Conservation (phyloP, 2,888 invertebrate genomes). For the Byasa hedistus region DNA sequence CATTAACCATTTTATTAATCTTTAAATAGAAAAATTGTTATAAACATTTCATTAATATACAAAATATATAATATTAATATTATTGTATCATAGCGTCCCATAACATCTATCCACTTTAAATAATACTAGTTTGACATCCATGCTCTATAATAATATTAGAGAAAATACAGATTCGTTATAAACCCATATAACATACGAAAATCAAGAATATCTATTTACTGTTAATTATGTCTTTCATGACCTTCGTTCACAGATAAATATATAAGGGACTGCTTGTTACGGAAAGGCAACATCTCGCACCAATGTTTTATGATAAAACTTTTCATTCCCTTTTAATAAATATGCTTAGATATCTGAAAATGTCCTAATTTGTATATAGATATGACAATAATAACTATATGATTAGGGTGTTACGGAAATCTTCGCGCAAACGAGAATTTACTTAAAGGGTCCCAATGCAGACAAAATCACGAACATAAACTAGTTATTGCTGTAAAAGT, state of each 20-base stretch:
- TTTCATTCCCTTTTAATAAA: too few species aligned
- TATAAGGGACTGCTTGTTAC: neutral
- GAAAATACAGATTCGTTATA: neutral
- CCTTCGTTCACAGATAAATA: neutral
- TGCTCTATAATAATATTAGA: neutral
- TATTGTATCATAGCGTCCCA: too few species aligned
- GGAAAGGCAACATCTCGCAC: too few species aligned
- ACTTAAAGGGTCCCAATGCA: neutral
- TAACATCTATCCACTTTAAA: neutral
- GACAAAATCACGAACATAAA: neutral
- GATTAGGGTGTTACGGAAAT: too few species aligned
- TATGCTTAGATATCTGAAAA: too few species aligned
- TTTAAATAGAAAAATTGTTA: neutral
- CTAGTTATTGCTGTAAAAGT: constrained; percentile 8
- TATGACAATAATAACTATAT: too few species aligned
- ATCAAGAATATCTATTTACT: neutral
- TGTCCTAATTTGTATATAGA: too few species aligned
- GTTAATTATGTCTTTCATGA: neutral
- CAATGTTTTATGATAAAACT: too few species aligned
- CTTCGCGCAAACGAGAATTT: neutral
- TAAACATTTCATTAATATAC: neutral
- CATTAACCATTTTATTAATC: neutral
- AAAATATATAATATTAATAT: too few species aligned
- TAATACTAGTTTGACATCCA: neutral
- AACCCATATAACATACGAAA: neutral